These are phyloP conservation scores for Chrysogorgia sp. DNA, from an alignment of 92 coral and sea anemone species.

Conservation along the genomic window DNA sequence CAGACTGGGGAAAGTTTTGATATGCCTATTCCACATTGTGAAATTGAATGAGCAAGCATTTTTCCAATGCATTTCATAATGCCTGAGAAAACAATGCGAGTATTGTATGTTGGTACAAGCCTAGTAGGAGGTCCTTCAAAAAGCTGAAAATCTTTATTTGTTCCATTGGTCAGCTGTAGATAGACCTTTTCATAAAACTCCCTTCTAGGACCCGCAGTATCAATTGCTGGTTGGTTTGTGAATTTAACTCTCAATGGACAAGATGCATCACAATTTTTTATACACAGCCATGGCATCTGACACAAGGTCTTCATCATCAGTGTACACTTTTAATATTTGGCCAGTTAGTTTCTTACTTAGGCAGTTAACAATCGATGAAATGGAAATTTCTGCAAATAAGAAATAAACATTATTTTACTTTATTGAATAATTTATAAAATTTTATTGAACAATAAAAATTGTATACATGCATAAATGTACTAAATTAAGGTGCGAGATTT, in stretches of 20 bases:
- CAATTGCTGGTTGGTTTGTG: conserved; percentile 49
- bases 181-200: conserved; percentile 54
- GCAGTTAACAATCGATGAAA: conserved; percentile 47
- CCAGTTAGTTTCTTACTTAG: conserved; percentile 54
- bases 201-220: conserved; percentile 55
- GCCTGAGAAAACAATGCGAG: conserved; percentile 65
- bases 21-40: conserved; percentile 72
- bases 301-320: conserved; percentile 40
- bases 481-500: too few relatives aligned
- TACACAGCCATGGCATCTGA: conserved; percentile 40
- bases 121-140: conserved; percentile 58
- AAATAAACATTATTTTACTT: too few relatives aligned
- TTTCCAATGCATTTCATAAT: conserved; percentile 65
- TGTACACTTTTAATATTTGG: conserved; percentile 30
- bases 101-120: conserved; percentile 43
- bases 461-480: too few relatives aligned
- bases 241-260: conserved; percentile 48
- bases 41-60: conserved; percentile 72
- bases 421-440: background rate
- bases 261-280: conserved; percentile 33
- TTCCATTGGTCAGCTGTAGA: conserved; percentile 33
- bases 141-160: conserved; percentile 27
- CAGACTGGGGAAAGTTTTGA: too few relatives aligned
- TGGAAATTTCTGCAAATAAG: conserved; percentile 9
- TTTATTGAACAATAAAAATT: background rate